Percentiles rank a stretch among this genome's conserved stretches.
Evolutionary conservation across 2,797 vertebrate genomes (phyloP).

Genomic region (Sus cebifrons): DNA sequence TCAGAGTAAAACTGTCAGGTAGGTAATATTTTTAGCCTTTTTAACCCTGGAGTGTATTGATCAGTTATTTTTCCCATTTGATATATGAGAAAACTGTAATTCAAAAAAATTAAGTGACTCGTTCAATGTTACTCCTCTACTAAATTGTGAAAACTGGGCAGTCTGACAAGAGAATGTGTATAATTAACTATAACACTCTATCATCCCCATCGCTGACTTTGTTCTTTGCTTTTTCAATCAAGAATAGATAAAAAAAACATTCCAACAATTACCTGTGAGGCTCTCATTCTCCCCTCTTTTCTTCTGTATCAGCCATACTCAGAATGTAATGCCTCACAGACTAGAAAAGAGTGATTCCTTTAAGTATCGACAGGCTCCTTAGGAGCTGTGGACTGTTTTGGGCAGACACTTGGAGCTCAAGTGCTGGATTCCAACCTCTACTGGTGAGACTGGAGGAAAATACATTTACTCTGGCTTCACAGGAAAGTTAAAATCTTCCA

Average conservation of each 20-base stretch:
- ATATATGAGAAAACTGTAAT: not conserved
- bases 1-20: not conserved
- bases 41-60: not conserved
- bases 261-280: not conserved
- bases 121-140: not conserved
- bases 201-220: not conserved
- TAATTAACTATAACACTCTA: not conserved
- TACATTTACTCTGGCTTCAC: not conserved
- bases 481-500: constrained; percentile 28
- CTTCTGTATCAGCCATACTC: not conserved
- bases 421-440: not conserved
- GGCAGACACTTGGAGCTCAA: not conserved
- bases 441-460: not conserved
- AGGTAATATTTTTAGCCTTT: not conserved
- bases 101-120: not conserved
- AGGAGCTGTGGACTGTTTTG: not conserved
- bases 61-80: not conserved
- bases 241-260: not conserved
- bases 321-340: no score
- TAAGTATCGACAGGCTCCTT: not conserved
- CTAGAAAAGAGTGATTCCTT: not conserved
- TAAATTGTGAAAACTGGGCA: not conserved
- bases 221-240: not conserved
- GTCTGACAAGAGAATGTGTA: not conserved
- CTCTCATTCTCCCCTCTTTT: not conserved